Base-by-base conservation (phyloP, 2,113 vertebrate genomes). In the Brienomyrus brachyistius region DNA sequence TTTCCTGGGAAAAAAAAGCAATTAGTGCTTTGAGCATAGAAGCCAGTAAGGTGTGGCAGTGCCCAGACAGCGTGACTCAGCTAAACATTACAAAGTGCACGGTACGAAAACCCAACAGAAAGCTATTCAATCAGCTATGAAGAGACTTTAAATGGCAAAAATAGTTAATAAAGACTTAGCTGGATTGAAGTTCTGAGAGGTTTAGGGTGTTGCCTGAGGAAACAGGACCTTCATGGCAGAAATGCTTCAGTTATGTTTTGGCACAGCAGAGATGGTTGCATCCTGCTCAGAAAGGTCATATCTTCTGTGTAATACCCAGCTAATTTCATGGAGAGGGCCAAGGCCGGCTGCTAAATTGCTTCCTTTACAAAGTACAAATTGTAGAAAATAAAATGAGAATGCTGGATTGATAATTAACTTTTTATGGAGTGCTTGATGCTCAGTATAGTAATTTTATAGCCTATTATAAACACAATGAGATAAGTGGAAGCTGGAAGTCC, bases 201-300 rank as follows among this genome's bases (percentile, higher is more conserved):
- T 89, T 89, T 85, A 85, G 43, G 35, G n/a, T 59, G 19, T 77
- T 47, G 52, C 80, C 89, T 19, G 13, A 59, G 80, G 89, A 85
- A 89, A 62, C 43, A 56, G 43, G n/a, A 52, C 51, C 51, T 52
- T 59, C 50, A 51, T 27, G 70, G 3, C 85, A 59, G 31, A 82
- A 70, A 82, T 66, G 21, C 47, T 47, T 43, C 80, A 27, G 15
- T 66, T 62, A 70, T 50, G 51, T 56, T n/a, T 59, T 54, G 31
- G n/a, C 19, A 10, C 90, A 86, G 59, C 40, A 27, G 62, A 87
- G 51, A 82, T 45, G 52, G 47, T 43, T 77, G 89, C 82, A 74
- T 85, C 89, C 54, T 74, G 27, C 77, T 56, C 85, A 43, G 83
- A 90, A 87, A 91, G 80, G 90, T 90, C 91, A 90, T 70, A 90